A percentile compares a stretch with the other conserved stretches of the same genome.
Evolutionary conservation across 64 coral and sea anemone species (phyloP).

Genomic region (Hydrozoanthus tunicans): DNA sequence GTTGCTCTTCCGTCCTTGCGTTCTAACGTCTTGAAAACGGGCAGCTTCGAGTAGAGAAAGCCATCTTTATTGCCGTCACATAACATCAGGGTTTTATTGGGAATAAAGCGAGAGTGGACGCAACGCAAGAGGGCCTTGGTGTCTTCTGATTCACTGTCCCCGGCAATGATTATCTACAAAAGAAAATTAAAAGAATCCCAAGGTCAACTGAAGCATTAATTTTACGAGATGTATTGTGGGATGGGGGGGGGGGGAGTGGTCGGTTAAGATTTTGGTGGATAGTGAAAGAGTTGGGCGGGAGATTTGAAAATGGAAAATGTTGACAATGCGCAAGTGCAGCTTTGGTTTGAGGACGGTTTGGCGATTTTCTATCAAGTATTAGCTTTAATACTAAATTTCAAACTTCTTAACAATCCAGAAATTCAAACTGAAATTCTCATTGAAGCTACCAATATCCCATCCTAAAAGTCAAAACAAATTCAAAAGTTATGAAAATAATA

Average conservation of each 20-base stretch:
- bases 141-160: slow-evolving; percentile 79
- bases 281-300: too few relatives aligned
- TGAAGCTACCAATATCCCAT: too few relatives aligned
- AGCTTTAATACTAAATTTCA: too few relatives aligned
- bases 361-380: too few relatives aligned
- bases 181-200: background rate
- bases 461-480: too few relatives aligned
- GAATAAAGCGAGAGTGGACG: slow-evolving; percentile 85
- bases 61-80: slow-evolving; percentile 77
- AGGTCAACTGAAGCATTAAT: background rate
- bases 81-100: slow-evolving; percentile 92
- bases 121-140: slow-evolving; percentile 78
- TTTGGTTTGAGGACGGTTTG: too few relatives aligned
- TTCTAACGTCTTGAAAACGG: slow-evolving; percentile 84
- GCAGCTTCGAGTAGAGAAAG: slow-evolving; percentile 75
- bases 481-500: too few relatives aligned
- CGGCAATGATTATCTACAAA: slow-evolving; percentile 89
- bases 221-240: background rate
- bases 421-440: too few relatives aligned
- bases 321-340: too few relatives aligned
- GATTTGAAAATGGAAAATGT: too few relatives aligned
- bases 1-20: slow-evolving; percentile 79
- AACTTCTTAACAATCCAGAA: too few relatives aligned
- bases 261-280: too few relatives aligned
- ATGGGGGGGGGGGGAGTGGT: background rate